A percentile compares a stretch with the other conserved stretches of the same genome.
These are phyloP conservation scores for Amaurobius ferox DNA, from an alignment of 2,888 invertebrate genomes.

Conservation along the genomic window DNA sequence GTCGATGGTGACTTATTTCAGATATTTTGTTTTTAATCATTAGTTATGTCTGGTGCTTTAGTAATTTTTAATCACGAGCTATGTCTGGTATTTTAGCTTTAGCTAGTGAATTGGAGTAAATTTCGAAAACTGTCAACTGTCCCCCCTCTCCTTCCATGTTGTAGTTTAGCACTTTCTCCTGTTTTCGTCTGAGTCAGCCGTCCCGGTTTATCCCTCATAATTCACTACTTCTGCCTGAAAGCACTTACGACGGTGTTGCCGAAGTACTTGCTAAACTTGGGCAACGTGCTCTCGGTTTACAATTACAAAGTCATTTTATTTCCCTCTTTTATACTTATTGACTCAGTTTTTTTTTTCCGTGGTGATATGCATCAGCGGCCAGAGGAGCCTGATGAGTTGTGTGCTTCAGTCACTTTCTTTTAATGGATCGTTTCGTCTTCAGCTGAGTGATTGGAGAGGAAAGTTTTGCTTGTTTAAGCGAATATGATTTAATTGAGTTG, in stretches of 20 bases:
- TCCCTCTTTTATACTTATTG: no score
- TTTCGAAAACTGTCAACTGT: no score
- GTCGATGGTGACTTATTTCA: no score
- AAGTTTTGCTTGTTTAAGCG: background rate
- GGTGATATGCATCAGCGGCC: background rate
- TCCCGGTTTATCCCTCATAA: conserved; percentile 56
- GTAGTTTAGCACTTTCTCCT: background rate
- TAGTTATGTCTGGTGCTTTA: no score
- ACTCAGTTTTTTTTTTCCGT: no score
- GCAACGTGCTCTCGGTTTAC: background rate
- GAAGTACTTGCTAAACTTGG: conserved; percentile 29
- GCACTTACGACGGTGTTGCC: conserved; percentile 26
- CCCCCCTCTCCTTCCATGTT: no score
- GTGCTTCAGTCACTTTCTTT: background rate
- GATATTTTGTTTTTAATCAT: no score
- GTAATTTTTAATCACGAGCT: no score
- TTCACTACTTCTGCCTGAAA: conserved; percentile 21
- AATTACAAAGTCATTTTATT: background rate
- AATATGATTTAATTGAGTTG: background rate
- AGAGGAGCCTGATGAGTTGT: background rate
- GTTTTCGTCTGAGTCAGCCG: conserved; percentile 45
- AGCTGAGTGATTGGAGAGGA: background rate
- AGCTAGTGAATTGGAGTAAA: no score
- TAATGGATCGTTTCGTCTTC: background rate
- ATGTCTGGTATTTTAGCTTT: no score